Conservation (phyloP, 2,113 vertebrate genomes). For the Misgurnus anguillicaudatus region DNA sequence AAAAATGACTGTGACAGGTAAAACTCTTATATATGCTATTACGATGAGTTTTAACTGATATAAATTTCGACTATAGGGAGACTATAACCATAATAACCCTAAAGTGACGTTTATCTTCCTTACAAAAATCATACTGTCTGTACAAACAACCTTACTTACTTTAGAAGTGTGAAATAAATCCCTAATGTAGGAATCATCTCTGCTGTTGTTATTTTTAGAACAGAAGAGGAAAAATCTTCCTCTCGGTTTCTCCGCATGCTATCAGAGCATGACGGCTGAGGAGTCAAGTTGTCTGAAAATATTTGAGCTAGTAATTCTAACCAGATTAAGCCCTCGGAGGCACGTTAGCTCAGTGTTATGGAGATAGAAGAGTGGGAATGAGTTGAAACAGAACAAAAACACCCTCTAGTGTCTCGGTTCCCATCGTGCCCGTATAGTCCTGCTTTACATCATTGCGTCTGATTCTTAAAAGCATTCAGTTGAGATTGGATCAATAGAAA, state of each 20-base stretch:
- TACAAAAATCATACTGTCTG: not conserved
- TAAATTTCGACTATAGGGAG: too few species aligned
- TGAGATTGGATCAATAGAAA: constrained; percentile 69
- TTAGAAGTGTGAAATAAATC: not conserved
- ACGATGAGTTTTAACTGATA: too few species aligned
- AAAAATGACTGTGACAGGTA: too few species aligned
- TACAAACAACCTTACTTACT: not conserved
- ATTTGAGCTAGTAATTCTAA: constrained; percentile 65
- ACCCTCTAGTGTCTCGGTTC: constrained; percentile 34
- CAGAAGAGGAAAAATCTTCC: constrained; percentile 16
- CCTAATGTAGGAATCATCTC: not conserved
- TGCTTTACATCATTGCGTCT: constrained; percentile 56
- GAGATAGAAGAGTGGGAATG: constrained; percentile 61
- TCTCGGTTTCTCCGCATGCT: constrained; percentile 4
- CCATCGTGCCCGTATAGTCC: constrained; percentile 38
- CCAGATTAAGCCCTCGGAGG: constrained; percentile 71
- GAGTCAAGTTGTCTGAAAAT: constrained; percentile 66
- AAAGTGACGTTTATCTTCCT: constrained; percentile 1
- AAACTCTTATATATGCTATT: too few species aligned
- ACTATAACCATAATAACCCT: not conserved
- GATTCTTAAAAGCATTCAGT: constrained; percentile 71
- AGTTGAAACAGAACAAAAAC: constrained; percentile 61
- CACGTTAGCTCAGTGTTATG: constrained; percentile 64
- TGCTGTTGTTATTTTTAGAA: not conserved
- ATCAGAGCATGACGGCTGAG: constrained; percentile 52